Evolutionary conservation across 2,113 vertebrate genomes (phyloP).

Genomic region (Xenopus borealis): DNA sequence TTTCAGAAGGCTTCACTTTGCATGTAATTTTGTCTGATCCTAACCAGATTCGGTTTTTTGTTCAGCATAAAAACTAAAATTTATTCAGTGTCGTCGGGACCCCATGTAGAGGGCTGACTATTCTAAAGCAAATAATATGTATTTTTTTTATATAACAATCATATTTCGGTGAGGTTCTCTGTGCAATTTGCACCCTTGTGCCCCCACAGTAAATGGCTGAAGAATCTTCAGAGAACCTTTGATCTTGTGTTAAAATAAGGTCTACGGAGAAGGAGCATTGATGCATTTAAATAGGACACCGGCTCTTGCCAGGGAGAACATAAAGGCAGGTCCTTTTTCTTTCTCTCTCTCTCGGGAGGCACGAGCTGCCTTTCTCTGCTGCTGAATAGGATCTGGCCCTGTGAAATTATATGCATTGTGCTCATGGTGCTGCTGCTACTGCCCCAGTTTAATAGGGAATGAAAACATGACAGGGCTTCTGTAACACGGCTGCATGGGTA

Average conservation of each 20-base stretch:
- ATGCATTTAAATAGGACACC: constrained; percentile 9
- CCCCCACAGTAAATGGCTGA: neutral
- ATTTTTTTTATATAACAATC: too few species aligned
- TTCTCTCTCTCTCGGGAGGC: neutral
- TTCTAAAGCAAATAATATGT: too few species aligned
- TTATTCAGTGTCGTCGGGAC: too few species aligned
- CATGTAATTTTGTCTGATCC: too few species aligned
- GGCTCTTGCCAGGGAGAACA: neutral
- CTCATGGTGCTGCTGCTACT: neutral
- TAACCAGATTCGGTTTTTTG: too few species aligned
- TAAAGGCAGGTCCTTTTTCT: neutral
- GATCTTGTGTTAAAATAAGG: constrained; percentile 22
- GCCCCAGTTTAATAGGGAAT: neutral
- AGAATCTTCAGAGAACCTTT: constrained; percentile 8
- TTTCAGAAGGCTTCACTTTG: too few species aligned
- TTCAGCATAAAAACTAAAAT: too few species aligned
- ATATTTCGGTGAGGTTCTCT: too few species aligned
- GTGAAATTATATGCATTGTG: neutral
- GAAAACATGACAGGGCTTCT: too few species aligned
- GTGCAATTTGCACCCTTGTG: neutral
- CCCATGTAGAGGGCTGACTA: too few species aligned
- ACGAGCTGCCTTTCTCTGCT: neutral
- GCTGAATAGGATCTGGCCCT: neutral
- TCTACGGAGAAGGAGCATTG: constrained; percentile 21
- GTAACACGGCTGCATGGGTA: too few species aligned